phyloP scores from a whole-genome alignment of 2,888 invertebrate genomes.

The Anticlea derivata region DNA sequence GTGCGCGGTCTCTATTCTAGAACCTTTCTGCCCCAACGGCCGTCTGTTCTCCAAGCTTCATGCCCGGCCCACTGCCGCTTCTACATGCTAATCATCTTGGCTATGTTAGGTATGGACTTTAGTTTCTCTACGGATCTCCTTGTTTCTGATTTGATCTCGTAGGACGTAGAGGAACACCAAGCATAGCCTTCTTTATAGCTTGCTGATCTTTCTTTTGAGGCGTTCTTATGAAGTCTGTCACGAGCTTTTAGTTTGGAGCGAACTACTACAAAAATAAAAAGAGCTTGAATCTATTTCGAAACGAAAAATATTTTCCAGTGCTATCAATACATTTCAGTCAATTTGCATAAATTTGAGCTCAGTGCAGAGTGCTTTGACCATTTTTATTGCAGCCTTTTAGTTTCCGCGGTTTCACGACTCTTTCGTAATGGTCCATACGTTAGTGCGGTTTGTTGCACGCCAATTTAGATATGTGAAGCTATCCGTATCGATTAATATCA shows the following conservation, averaged over 20 bases:
- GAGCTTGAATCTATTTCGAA: slow-evolving; percentile 48
- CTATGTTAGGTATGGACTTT: too few species aligned
- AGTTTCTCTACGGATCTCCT: too few species aligned
- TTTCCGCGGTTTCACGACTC: slow-evolving; percentile 53
- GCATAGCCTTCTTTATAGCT: too few species aligned
- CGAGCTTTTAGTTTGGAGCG: not conserved
- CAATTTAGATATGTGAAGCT: slow-evolving; percentile 28
- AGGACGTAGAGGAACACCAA: too few species aligned
- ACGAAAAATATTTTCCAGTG: slow-evolving; percentile 66
- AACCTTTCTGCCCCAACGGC: too few species aligned
- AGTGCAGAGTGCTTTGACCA: slow-evolving; percentile 61
- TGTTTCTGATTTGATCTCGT: too few species aligned
- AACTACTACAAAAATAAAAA: slow-evolving; percentile 19
- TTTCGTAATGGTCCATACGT: slow-evolving; percentile 38
- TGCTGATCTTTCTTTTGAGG: too few species aligned
- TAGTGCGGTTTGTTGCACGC: slow-evolving; percentile 34
- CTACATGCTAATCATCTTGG: too few species aligned
- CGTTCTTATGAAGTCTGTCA: too few species aligned
- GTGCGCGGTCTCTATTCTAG: too few species aligned
- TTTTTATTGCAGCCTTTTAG: slow-evolving; percentile 67
- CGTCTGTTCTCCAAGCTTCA: too few species aligned
- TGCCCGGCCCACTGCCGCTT: too few species aligned
- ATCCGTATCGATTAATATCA: slow-evolving; percentile 3
- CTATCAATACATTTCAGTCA: slow-evolving; percentile 71
- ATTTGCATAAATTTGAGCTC: slow-evolving; percentile 70